A percentile compares a stretch with the other conserved stretches of the same genome.
These are phyloP conservation scores for Sebastes steindachneri DNA, from an alignment of 2,797 vertebrate genomes.

Conservation along the genomic window DNA sequence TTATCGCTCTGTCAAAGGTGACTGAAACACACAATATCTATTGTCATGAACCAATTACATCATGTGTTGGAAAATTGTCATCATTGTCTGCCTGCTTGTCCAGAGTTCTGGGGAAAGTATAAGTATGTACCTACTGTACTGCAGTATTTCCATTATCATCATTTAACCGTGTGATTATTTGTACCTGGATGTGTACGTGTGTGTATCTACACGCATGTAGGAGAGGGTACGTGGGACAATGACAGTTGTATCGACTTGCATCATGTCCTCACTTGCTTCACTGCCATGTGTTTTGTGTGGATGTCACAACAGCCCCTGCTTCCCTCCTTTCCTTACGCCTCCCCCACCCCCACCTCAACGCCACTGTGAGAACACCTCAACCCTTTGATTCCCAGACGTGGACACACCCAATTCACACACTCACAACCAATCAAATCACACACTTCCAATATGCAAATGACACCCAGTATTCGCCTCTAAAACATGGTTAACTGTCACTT, in stretches of 20 bases:
- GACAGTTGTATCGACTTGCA: slow-evolving; percentile 41
- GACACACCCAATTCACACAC: slow-evolving; percentile 58
- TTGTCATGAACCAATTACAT: slow-evolving; percentile 8
- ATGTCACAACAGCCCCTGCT: slow-evolving; percentile 68
- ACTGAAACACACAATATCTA: slow-evolving; percentile 34
- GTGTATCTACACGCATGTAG: not conserved
- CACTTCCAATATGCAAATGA: slow-evolving; percentile 42
- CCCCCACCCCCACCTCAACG: not conserved
- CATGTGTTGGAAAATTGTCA: not conserved
- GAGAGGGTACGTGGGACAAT: not conserved
- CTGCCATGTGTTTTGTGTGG: slow-evolving; percentile 57
- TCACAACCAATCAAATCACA: slow-evolving; percentile 60
- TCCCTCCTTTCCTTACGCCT: slow-evolving; percentile 9
- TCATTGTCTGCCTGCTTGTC: not conserved
- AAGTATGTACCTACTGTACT: not conserved
- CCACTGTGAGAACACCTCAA: slow-evolving; percentile 84
- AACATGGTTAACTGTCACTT: slow-evolving; percentile 53
- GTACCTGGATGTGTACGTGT: not conserved
- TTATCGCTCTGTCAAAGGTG: not conserved
- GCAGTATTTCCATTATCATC: not conserved
- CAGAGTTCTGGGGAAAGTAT: not conserved
- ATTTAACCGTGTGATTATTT: not conserved
- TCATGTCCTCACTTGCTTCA: slow-evolving; percentile 70
- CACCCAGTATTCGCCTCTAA: not conserved
- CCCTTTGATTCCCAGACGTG: slow-evolving; percentile 83